Conservation (phyloP, 2,113 vertebrate species). For the Pseudopodoces humilis region DNA sequence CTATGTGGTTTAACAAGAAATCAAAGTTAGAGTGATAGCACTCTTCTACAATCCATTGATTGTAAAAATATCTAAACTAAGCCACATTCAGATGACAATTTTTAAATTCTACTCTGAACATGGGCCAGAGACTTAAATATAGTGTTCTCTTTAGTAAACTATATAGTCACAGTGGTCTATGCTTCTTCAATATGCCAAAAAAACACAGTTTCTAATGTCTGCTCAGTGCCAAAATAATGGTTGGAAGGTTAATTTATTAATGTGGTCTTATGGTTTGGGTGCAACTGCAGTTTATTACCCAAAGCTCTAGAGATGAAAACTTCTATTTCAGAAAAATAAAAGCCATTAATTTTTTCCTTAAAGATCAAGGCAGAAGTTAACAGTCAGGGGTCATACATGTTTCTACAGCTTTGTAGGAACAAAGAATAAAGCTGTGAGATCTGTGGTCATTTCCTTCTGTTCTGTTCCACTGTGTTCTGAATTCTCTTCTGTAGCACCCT, state of each 20-base stretch:
- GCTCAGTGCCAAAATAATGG: neutral
- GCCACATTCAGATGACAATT: neutral
- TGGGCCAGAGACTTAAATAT: neutral
- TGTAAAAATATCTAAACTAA: neutral
- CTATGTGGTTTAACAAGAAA: neutral
- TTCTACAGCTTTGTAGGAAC: neutral
- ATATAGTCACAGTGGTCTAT: neutral
- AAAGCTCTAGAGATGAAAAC: neutral
- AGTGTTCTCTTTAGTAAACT: neutral
- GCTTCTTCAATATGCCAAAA: neutral
- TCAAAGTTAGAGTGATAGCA: neutral
- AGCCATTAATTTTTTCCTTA: neutral
- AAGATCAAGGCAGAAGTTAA: neutral
- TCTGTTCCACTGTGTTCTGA: neutral
- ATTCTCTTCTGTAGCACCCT: neutral
- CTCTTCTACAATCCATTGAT: neutral
- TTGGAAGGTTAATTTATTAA: neutral
- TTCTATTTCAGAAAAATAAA: neutral
- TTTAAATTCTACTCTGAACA: neutral
- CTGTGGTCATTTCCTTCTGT: neutral
- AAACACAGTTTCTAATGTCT: neutral
- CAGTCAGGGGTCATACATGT: neutral
- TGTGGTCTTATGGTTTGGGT: rapidly evolving
- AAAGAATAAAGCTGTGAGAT: neutral
- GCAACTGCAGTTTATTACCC: neutral